These are phyloP conservation scores for Listrodromus nycthemerus DNA, from an alignment of 2,888 invertebrate species.

Conservation along the genomic window DNA sequence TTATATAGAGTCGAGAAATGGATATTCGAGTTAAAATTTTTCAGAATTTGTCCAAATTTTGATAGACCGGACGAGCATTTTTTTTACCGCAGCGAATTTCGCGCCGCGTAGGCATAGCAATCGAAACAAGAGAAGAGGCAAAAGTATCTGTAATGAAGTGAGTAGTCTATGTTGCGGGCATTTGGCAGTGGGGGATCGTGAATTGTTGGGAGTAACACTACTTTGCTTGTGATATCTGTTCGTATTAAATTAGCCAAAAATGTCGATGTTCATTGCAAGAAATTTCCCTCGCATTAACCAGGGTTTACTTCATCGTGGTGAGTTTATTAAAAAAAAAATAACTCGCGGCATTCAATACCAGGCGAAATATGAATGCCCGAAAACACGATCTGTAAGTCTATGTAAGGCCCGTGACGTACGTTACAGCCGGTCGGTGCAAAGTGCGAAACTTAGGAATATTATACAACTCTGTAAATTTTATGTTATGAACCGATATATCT, in stretches of 20 bases:
- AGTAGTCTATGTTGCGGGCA: constrained; percentile 20
- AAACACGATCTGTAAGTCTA: constrained; percentile 15
- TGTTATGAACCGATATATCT: not conserved
- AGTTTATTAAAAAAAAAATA: constrained; percentile 16
- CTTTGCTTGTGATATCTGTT: constrained; percentile 2
- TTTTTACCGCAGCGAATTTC: not conserved
- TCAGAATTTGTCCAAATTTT: not conserved
- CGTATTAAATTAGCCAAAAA: constrained; percentile 58
- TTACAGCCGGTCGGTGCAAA: constrained; percentile 64
- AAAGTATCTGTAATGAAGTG: not conserved
- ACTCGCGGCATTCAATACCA: not conserved
- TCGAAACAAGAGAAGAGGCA: not conserved
- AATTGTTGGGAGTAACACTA: constrained; percentile 18
- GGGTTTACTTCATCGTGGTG: constrained; percentile 72
- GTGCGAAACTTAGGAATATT: constrained; percentile 59
- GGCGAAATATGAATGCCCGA: constrained; percentile 26
- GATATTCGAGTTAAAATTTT: not conserved
- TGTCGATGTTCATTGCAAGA: constrained; percentile 74
- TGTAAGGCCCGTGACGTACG: constrained; percentile 49
- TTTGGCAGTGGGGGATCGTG: constrained; percentile 2
- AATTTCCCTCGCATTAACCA: constrained; percentile 73
- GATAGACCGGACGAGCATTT: not conserved
- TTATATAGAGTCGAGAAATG: not conserved
- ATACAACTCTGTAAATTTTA: constrained; percentile 29
- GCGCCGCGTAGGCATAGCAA: not conserved